Conservation (phyloP, 2,113 vertebrate species). For the Melanerpes formicivorus region DNA sequence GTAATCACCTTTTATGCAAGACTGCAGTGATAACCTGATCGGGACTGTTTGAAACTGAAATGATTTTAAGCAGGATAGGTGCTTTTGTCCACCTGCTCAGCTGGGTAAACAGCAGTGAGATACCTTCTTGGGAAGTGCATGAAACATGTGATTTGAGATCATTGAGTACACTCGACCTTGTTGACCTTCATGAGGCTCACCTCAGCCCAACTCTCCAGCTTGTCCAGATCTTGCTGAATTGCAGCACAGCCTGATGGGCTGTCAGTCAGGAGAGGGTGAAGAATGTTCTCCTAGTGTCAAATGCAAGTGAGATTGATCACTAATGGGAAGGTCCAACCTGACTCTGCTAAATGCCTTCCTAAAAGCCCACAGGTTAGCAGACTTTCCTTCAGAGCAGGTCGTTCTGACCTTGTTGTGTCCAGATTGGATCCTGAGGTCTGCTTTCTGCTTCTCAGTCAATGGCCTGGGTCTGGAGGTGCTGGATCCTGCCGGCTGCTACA, state of each 20-base stretch:
- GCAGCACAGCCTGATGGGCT: too few species aligned
- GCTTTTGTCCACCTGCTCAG: background rate
- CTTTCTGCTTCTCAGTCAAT: background rate
- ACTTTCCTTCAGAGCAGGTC: background rate
- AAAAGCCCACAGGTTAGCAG: background rate
- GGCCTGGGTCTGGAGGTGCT: background rate
- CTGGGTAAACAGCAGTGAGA: background rate
- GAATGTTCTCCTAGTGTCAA: background rate
- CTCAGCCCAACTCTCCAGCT: too few species aligned
- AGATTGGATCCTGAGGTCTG: background rate
- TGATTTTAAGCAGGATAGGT: background rate
- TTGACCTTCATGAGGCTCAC: too few species aligned
- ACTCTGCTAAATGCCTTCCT: background rate
- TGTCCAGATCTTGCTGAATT: too few species aligned
- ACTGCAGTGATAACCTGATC: background rate
- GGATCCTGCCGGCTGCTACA: background rate
- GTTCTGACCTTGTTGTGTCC: background rate
- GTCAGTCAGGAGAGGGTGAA: background rate
- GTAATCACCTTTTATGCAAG: background rate
- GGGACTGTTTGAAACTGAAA: background rate
- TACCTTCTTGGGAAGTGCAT: background rate
- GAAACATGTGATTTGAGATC: background rate
- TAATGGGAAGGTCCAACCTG: rapidly evolving
- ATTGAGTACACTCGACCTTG: too few species aligned
- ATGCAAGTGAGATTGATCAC: background rate